Evolutionary conservation across 2,888 invertebrate genomes (phyloP), one percentile per base, ranked within the genome.

Genomic region (Polylopha cassiicola): DNA sequence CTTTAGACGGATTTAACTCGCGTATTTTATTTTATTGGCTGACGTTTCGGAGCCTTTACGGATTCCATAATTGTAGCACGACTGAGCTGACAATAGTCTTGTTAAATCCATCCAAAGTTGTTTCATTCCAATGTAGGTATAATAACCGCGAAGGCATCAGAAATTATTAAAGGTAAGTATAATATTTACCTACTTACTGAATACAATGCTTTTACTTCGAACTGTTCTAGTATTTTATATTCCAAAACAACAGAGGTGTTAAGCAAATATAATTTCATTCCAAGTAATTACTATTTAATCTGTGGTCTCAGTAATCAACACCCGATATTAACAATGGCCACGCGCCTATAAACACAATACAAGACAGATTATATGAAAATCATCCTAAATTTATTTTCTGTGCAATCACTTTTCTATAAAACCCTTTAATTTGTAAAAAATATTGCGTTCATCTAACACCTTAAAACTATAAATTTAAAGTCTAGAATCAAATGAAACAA

Each of bases 281-380:
- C 44, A 34, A n/a, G 21, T 33, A 34, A 44, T 34, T 34, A 39
- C 33, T 44, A 16, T 24, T 36, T 41, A 41, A 41, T 41, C 41
- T 36, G 36, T 41, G 36, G 37, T 58, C 55, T 52, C 55, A 39
- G 49, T 57, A 61, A 68, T 72, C 58, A 71, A 67, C 69, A 69
- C 67, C 58, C 53, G 45, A 46, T 52, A 56, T 45, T 58, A 67
- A 61, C 55, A 48, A 49, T 48, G 47, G 61, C 39, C 61, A 65
- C 65, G 66, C 58, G 66, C 53, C 53, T 48, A 49, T 54, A 55
- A 55, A 53, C 61, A 78, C 72, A 75, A 72, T 69, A 55, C 52
- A 59, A 61, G 58, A 61, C 62, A 69, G 73, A 78, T 77, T 69
- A 65, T 57, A 49, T 53, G 51, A 48, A 64, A 70, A 68, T 63